Percentiles rank a stretch among this genome's conserved stretches.
Conservation (phyloP, 1,140 invertebrate genomes). For the Macrotrachela quadricornifera region DNA sequence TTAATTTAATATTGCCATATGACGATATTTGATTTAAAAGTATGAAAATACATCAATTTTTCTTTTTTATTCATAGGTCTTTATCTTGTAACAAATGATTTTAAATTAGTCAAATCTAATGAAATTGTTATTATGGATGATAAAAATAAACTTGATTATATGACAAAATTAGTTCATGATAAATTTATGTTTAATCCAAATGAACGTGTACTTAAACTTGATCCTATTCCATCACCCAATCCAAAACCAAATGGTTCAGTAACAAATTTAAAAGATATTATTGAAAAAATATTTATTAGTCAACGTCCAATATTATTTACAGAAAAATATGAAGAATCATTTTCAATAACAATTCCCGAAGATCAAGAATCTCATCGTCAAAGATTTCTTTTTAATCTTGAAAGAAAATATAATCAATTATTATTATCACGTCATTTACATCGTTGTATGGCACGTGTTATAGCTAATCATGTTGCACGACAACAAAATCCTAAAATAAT, state of each 20-base stretch:
- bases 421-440: constrained; percentile 2
- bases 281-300: constrained; percentile 7
- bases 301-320: constrained; percentile 4
- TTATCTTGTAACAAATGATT: constrained; percentile 5
- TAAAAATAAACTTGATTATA: constrained; percentile 1
- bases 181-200: constrained; percentile 8
- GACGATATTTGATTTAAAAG: not conserved
- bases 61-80: no score
- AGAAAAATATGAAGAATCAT: constrained; percentile 5
- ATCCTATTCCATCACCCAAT: not conserved
- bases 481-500: not conserved
- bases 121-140: constrained; percentile 5
- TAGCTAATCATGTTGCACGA: constrained; percentile 4
- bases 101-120: constrained; percentile 6
- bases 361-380: constrained; percentile 6
- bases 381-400: not conserved
- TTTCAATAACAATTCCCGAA: constrained; percentile 3
- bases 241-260: not conserved
- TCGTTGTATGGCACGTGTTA: constrained; percentile 3
- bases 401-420: constrained; percentile 8
- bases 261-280: not conserved
- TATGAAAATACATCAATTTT: not conserved
- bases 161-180: not conserved
- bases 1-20: no score
- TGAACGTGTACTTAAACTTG: constrained; percentile 3